Conservation (phyloP, 2,888 invertebrate species). For the Caenorhabditis macrosperma region DNA sequence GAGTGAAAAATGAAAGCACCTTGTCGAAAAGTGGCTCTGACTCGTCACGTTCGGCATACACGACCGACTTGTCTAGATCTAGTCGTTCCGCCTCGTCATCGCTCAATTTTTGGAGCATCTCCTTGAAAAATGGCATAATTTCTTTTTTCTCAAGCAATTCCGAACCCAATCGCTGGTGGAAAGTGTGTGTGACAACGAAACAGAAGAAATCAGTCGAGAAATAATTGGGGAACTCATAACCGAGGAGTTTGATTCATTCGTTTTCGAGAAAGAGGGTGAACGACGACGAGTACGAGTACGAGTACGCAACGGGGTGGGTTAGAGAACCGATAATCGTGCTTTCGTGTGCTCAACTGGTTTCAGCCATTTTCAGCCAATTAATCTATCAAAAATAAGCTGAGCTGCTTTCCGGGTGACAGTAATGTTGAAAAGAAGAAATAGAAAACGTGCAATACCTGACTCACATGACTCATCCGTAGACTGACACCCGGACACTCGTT, state of each 20-base stretch:
- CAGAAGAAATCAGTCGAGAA: constrained; percentile 30
- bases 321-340: background rate
- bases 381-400: background rate
- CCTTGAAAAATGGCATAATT: constrained; percentile 39
- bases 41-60: constrained; percentile 75
- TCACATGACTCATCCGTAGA: constrained; percentile 66
- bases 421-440: constrained; percentile 22
- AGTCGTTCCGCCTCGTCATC: constrained; percentile 57
- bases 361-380: constrained; percentile 16
- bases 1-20: too few species aligned
- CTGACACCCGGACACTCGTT: constrained; percentile 76
- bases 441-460: constrained; percentile 58
- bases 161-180: background rate
- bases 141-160: background rate
- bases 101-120: constrained; percentile 55
- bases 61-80: constrained; percentile 66
- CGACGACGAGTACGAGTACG: constrained; percentile 17
- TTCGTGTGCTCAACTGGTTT: constrained; percentile 18
- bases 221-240: constrained; percentile 33
- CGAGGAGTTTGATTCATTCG: constrained; percentile 18
- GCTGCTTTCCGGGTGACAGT: too few species aligned
- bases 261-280: constrained; percentile 14
- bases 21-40: constrained; percentile 67
- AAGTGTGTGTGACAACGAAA: constrained; percentile 16
- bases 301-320: constrained; percentile 22